Evolutionary conservation across 2,888 invertebrate species (phyloP).

Genomic region (Campoplex nolae): DNA sequence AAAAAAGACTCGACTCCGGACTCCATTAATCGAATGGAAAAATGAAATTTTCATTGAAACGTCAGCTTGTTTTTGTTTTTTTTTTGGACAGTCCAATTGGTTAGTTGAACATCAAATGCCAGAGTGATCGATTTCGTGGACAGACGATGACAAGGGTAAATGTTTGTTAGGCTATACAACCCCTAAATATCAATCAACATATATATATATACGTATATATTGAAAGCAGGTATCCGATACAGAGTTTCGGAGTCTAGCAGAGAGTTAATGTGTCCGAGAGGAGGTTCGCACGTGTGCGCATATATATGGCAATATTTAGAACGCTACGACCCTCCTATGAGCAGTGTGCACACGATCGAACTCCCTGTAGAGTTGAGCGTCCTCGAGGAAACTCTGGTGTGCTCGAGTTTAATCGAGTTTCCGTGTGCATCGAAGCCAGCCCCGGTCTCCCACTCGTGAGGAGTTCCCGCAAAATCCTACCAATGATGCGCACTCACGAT

Average conservation of each 20-base stretch:
- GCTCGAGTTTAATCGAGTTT: constrained; percentile 74
- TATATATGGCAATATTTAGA: constrained; percentile 24
- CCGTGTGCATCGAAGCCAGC: constrained; percentile 61
- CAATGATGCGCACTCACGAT: constrained; percentile 27
- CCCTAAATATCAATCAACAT: neutral
- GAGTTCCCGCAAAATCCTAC: constrained; percentile 47
- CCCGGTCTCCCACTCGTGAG: constrained; percentile 1
- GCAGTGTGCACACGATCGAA: constrained; percentile 57
- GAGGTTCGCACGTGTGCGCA: constrained; percentile 1
- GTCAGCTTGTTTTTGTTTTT: neutral
- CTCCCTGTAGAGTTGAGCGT: constrained; percentile 62
- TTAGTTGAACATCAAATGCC: constrained; percentile 16
- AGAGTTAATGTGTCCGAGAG: constrained; percentile 29
- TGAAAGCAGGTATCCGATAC: neutral
- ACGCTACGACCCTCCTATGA: constrained; percentile 42
- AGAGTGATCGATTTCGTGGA: constrained; percentile 38
- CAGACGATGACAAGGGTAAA: constrained; percentile 42
- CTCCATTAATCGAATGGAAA: neutral
- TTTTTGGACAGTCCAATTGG: constrained; percentile 1
- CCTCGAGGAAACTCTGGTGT: constrained; percentile 68
- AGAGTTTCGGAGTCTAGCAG: constrained; percentile 37
- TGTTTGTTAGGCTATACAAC: constrained; percentile 40
- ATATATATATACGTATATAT: neutral
- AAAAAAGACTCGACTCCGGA: neutral
- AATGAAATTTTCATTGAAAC: neutral